Conservation (phyloP, 2,797 vertebrate genomes). For the Pangasius mekongensis region DNA sequence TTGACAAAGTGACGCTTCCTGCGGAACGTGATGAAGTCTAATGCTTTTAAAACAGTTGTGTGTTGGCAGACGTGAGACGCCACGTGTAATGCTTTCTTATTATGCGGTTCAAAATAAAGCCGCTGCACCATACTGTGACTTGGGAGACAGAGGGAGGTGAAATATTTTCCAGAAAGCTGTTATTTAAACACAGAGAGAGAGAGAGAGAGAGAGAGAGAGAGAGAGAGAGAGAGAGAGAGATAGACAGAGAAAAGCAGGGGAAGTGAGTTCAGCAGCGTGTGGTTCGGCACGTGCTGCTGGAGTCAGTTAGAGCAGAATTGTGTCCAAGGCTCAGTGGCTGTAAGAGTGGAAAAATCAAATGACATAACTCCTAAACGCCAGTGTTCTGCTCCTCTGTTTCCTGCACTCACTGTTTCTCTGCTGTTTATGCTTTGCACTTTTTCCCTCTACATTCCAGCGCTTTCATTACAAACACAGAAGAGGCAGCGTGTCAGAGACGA, state of each 20-base stretch:
- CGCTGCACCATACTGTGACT: conserved; percentile 25
- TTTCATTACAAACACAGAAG: conserved; percentile 65
- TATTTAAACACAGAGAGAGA: no score
- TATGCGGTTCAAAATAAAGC: conserved; percentile 34
- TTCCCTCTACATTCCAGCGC: conserved; percentile 57
- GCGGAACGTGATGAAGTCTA: conserved; percentile 31
- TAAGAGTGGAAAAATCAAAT: conserved; percentile 72
- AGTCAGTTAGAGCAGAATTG: conserved; percentile 46
- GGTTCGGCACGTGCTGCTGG: conserved; percentile 44
- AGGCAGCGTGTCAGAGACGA: conserved; percentile 52
- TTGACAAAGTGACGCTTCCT: conserved; percentile 14
- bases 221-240: conserved; percentile 9
- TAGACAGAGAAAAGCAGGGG: conserved; percentile 8
- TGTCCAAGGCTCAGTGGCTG: conserved; percentile 64
- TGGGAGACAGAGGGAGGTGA: conserved; percentile 23
- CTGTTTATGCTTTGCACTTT: conserved; percentile 42
- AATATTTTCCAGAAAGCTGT: conserved; percentile 26
- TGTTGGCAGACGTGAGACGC: conserved; percentile 31
- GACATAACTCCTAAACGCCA: conserved; percentile 70
- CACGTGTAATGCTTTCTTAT: conserved; percentile 47
- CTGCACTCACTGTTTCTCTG: conserved; percentile 46
- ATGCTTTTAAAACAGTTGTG: conserved; percentile 37
- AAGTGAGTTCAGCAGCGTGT: conserved; percentile 36
- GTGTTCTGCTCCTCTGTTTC: conserved; percentile 68
- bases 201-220: conserved; percentile 15